Percentiles rank a stretch among this genome's conserved stretches.
Conservation (phyloP, 2,797 vertebrate species). For the Darevskia mixta region DNA sequence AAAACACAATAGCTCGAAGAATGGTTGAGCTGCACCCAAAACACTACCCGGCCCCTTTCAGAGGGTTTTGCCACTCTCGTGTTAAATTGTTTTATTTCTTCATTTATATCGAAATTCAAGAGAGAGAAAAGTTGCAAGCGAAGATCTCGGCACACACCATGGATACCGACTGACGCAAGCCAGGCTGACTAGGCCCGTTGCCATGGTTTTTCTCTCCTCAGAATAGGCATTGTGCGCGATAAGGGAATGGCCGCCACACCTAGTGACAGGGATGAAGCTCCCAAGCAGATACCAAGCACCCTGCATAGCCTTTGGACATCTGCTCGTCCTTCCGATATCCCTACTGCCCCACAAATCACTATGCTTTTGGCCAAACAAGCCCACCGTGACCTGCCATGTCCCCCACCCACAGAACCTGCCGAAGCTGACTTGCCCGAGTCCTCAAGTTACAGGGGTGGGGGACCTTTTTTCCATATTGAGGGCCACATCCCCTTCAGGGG, state of each 20-base stretch:
- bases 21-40: too few relatives aligned
- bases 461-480: too few relatives aligned
- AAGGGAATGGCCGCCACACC: background rate
- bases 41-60: too few relatives aligned
- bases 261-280: background rate
- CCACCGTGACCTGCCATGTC: background rate
- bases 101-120: too few relatives aligned
- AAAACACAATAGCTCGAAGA: too few relatives aligned
- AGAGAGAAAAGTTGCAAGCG: too few relatives aligned
- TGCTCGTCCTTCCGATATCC: background rate
- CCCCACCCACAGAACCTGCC: background rate
- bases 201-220: background rate
- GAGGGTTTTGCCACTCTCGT: too few relatives aligned
- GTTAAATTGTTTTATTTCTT: too few relatives aligned
- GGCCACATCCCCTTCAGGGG: too few relatives aligned
- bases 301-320: background rate
- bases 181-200: background rate
- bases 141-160: too few relatives aligned
- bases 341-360: too few relatives aligned
- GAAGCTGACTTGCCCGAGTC: background rate
- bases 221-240: background rate
- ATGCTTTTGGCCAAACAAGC: background rate
- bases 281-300: too few relatives aligned
- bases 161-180: background rate
- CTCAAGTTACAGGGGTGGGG: background rate